Evolutionary conservation across 2,113 vertebrate species (phyloP), one percentile per base, ranked within the genome.

Genomic region (Muntiacus reevesi): DNA sequence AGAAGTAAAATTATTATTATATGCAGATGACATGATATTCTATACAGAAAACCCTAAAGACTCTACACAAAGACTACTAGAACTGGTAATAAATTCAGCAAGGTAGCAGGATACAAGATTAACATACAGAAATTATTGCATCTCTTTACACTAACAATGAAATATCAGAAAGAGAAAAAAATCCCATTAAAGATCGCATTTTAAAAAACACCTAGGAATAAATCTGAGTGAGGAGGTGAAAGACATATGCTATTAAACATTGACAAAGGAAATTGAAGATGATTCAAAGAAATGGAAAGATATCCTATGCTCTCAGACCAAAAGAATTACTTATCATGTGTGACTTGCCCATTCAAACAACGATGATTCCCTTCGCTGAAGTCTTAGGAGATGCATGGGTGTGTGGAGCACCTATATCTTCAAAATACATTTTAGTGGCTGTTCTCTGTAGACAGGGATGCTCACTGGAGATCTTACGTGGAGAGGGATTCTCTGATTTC

Each of bases 111-210:
- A 43, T 76, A 43, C 40, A 76, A 43, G 71, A 43, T 43, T 76
- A 76, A 43, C 23, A 25, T 76, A 76, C 23, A 27, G 71, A 76
- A 43, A 76, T 43, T 76, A 76, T 43, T 76, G 23, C 71, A 27
- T 43, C 40, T 76, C 71, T 76, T 76, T 76, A 76, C 3, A 3
- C 71, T 27, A 76, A 71, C 67, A 71, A 76, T 27, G 25, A 79
- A 47, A 47, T 47, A 79, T 30, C 13, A 79, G 43, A 79, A 47
- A 28, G 74, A 78, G 74, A 47, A 47, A 79, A 78, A 79, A 47
- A 30, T 78, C 25, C 14, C 76, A 47, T 79, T 47, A 79, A 79
- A 47, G 2, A 47, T 30, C 1, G 0, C 0, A 0, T 47, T 47
- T 79, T 47, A 16, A 30, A 79, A 79, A 47, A 30, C 43, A 79